Evolutionary conservation across 2,888 invertebrate genomes (phyloP).

Genomic region (Sphaerophoria rueppellii): DNA sequence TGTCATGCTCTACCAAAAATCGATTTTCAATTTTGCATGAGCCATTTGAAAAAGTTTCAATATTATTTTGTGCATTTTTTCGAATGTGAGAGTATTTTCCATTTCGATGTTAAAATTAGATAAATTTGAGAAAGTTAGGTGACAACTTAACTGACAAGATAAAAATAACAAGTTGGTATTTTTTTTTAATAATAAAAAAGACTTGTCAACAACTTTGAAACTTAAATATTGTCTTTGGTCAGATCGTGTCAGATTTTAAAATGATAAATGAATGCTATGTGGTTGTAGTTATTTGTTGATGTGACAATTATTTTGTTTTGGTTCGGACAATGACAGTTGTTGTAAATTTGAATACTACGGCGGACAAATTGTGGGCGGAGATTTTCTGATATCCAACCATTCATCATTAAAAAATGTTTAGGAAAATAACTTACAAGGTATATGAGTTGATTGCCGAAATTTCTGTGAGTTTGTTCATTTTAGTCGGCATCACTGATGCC

Average conservation of each 20-base stretch:
- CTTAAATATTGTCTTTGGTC: neutral
- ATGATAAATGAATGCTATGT: constrained; percentile 14
- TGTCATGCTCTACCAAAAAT: constrained; percentile 63
- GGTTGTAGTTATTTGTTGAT: neutral
- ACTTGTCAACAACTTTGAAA: constrained; percentile 36
- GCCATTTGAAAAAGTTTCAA: constrained; percentile 17
- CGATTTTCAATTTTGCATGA: constrained; percentile 60
- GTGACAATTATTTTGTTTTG: neutral
- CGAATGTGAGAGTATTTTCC: constrained; percentile 16
- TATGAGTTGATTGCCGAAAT: no score
- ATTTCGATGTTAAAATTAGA: neutral
- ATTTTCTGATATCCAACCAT: neutral
- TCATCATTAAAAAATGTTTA: no score
- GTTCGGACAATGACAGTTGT: neutral
- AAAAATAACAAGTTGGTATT: constrained; percentile 9
- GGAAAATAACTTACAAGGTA: no score
- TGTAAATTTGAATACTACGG: neutral
- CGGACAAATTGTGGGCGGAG: neutral
- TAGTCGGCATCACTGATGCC: no score
- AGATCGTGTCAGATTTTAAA: neutral
- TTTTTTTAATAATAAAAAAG: constrained; percentile 14
- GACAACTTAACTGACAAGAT: constrained; percentile 56
- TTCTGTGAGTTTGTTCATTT: no score
- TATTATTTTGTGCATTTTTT: neutral
- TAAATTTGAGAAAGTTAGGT: constrained; percentile 33